Conservation (phyloP, 2,113 vertebrate species). For the Engraulis encrasicolus region DNA sequence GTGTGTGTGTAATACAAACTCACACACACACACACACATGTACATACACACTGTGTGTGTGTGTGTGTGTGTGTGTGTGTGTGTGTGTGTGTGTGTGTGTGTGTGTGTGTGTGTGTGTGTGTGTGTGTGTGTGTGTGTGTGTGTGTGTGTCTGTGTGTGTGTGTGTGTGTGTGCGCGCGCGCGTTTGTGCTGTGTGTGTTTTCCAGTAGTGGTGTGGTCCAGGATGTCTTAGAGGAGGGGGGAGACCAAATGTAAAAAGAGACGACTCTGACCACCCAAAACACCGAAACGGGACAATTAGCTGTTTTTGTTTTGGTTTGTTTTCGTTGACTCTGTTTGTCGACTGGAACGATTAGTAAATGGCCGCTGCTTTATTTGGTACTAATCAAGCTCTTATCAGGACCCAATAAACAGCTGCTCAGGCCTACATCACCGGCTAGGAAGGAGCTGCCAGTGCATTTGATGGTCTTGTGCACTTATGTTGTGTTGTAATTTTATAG, state of each 20-base stretch:
- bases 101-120: background rate
- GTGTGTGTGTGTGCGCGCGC: no score
- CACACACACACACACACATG: no score
- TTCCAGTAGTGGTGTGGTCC: background rate
- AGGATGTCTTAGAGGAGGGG: background rate
- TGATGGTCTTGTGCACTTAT: slow-evolving; percentile 7
- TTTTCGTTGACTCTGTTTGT: background rate
- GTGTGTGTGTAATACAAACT: no score
- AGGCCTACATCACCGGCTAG: background rate
- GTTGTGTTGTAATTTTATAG: background rate
- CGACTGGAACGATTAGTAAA: background rate
- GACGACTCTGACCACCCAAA: background rate
- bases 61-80: background rate
- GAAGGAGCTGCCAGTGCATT: background rate
- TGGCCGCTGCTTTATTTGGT: background rate
- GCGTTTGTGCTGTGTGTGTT: background rate
- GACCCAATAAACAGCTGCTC: background rate
- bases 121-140: slow-evolving; percentile 22
- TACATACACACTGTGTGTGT: no score
- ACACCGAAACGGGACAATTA: background rate
- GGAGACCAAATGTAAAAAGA: background rate
- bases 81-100: no score
- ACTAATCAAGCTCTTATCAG: slow-evolving; percentile 1
- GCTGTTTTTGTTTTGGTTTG: background rate
- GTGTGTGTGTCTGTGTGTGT: background rate